These are phyloP conservation scores for Oreonectes daqikongensis DNA, from an alignment of 2,797 vertebrate genomes.

Conservation along the genomic window DNA sequence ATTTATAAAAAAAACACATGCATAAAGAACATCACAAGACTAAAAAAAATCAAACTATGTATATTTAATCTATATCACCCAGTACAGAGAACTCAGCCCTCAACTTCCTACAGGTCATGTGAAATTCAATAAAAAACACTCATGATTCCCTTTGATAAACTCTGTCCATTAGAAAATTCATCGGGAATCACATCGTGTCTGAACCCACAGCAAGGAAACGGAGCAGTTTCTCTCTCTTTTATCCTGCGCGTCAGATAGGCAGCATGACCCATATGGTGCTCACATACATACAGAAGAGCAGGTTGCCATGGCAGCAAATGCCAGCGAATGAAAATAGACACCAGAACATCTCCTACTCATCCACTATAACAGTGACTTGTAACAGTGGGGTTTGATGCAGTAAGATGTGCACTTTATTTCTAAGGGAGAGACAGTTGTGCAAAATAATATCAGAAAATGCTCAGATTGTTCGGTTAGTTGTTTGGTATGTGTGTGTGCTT, in stretches of 20 bases:
- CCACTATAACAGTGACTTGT: constrained; percentile 21
- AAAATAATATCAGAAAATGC: neutral
- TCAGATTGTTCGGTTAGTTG: too few relatives aligned
- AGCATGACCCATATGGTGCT: constrained; percentile 46
- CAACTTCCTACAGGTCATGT: neutral
- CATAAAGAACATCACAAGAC: too few relatives aligned
- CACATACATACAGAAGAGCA: constrained; percentile 53
- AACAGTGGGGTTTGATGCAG: constrained; percentile 14
- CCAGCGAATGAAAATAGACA: constrained; percentile 54
- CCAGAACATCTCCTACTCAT: constrained; percentile 44
- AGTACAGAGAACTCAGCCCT: neutral
- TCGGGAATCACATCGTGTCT: constrained; percentile 24
- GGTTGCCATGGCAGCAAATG: constrained; percentile 61
- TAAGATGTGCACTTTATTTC: constrained; percentile 1
- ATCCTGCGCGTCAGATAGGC: constrained; percentile 43
- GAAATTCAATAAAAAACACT: constrained; percentile 11
- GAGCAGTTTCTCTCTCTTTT: constrained; percentile 21
- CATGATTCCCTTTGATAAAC: neutral
- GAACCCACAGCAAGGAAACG: constrained; percentile 4
- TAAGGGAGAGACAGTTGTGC: neutral
- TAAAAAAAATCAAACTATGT: too few relatives aligned
- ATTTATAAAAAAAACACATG: too few relatives aligned
- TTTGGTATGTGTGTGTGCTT: too few relatives aligned
- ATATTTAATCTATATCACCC: too few relatives aligned
- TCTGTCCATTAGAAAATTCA: neutral